Evolutionary conservation across 2,888 invertebrate genomes (phyloP).

Genomic region (Geophilus truncorum): DNA sequence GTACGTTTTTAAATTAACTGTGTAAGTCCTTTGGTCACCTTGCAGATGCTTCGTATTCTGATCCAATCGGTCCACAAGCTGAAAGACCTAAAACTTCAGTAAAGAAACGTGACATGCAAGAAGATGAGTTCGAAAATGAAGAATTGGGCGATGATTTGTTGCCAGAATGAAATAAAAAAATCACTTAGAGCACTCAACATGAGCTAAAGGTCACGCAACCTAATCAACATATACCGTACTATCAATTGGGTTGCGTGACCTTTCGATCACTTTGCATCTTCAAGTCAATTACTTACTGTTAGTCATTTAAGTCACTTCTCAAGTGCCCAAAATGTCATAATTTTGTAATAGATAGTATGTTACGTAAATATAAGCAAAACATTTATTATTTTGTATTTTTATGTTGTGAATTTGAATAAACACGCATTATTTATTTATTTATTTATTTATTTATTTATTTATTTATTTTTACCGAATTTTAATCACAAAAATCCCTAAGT

Average conservation of each 20-base stretch:
- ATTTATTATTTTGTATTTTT: too few species aligned
- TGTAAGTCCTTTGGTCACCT: not conserved
- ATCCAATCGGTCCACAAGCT: conserved; percentile 51
- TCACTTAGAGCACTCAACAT: too few species aligned
- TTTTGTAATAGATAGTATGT: too few species aligned
- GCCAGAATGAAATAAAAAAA: conserved; percentile 56
- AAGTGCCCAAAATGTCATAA: too few species aligned
- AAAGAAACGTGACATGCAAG: conserved; percentile 50
- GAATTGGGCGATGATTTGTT: conserved; percentile 67
- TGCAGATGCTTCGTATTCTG: conserved; percentile 48
- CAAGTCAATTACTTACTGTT: too few species aligned
- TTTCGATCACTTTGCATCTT: too few species aligned
- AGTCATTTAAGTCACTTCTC: too few species aligned
- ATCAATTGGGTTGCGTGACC: too few species aligned
- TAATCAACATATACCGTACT: too few species aligned
- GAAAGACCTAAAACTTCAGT: conserved; percentile 51
- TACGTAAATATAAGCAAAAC: too few species aligned
- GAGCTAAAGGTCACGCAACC: not conserved
- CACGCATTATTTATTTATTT: not conserved
- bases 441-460: not conserved
- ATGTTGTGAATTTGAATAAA: too few species aligned
- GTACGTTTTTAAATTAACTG: not conserved
- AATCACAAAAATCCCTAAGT: not conserved
- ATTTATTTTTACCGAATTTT: not conserved
- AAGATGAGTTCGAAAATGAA: conserved; percentile 66